phyloP scores from a whole-genome alignment of 2,888 invertebrate genomes.

The Hypercompe scribonia region DNA sequence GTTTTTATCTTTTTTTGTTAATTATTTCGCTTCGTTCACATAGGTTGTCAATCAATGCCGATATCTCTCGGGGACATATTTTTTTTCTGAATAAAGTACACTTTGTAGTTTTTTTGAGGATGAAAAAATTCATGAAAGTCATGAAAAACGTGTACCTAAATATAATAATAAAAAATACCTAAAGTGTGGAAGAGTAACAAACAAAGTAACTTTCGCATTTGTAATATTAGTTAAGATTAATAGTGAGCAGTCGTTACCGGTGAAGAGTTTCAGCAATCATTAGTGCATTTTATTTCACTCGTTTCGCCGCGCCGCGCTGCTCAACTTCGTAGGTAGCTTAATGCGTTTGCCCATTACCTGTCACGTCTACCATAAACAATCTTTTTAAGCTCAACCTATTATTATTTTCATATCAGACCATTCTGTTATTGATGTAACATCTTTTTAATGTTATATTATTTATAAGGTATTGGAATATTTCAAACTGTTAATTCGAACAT shows the following conservation, averaged over 20 bases:
- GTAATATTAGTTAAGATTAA: slow-evolving; percentile 53
- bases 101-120: no score
- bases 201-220: background rate
- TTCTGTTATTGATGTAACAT: slow-evolving; percentile 31
- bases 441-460: slow-evolving; percentile 4
- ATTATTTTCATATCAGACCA: slow-evolving; percentile 54
- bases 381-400: slow-evolving; percentile 54
- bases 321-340: slow-evolving; percentile 64
- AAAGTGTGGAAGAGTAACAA: background rate
- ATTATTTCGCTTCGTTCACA: background rate
- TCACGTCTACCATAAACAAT: slow-evolving; percentile 68
- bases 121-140: background rate
- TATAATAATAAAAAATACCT: no score
- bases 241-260: slow-evolving; percentile 60
- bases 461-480: background rate
- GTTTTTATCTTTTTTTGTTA: slow-evolving; percentile 36
- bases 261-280: slow-evolving; percentile 62
- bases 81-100: background rate
- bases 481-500: background rate
- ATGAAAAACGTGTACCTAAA: no score
- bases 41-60: background rate
- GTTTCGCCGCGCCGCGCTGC: slow-evolving; percentile 53
- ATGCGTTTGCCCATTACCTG: slow-evolving; percentile 79
- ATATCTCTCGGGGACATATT: background rate
- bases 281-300: slow-evolving; percentile 76